Evolutionary conservation across 2,888 invertebrate species (phyloP).

Genomic region (Catonia carolina): DNA sequence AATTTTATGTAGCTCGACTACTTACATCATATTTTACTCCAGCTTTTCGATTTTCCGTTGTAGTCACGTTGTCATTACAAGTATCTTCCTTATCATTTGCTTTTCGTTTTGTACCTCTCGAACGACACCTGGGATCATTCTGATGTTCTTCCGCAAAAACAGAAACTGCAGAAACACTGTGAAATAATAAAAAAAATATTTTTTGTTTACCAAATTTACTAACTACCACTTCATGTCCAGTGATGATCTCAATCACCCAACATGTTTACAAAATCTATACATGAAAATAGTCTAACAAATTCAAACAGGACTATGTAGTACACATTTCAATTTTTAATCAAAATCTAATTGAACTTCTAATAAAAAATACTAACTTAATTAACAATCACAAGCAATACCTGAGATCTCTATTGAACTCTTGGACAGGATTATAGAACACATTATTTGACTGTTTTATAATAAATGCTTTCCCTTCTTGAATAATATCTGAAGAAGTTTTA

Average conservation of each 20-base stretch:
- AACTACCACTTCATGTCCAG: no score
- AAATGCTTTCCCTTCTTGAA: slow-evolving; percentile 72
- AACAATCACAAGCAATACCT: no score
- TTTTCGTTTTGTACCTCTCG: slow-evolving; percentile 20
- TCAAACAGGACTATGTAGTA: no score
- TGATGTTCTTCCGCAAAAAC: slow-evolving; percentile 55
- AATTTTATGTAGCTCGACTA: no score
- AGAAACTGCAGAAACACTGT: slow-evolving; percentile 64
- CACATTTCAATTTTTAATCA: no score
- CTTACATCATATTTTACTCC: slow-evolving; percentile 18
- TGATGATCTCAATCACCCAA: no score
- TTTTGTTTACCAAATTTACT: no score
- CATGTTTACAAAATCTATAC: no score
- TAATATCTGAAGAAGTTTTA: slow-evolving; percentile 32
- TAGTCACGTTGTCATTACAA: not conserved
- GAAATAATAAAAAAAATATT: slow-evolving; percentile 29
- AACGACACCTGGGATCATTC: slow-evolving; percentile 17
- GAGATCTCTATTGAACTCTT: slow-evolving; percentile 96
- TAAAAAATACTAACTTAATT: no score
- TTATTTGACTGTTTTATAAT: slow-evolving; percentile 62
- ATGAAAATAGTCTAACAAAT: no score
- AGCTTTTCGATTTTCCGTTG: not conserved
- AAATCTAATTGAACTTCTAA: no score
- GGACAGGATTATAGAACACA: slow-evolving; percentile 97
- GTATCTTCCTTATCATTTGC: not conserved